Percentiles rank a stretch among this genome's conserved stretches.
Evolutionary conservation across 2,797 vertebrate species (phyloP).

Genomic region (Anableps anableps): DNA sequence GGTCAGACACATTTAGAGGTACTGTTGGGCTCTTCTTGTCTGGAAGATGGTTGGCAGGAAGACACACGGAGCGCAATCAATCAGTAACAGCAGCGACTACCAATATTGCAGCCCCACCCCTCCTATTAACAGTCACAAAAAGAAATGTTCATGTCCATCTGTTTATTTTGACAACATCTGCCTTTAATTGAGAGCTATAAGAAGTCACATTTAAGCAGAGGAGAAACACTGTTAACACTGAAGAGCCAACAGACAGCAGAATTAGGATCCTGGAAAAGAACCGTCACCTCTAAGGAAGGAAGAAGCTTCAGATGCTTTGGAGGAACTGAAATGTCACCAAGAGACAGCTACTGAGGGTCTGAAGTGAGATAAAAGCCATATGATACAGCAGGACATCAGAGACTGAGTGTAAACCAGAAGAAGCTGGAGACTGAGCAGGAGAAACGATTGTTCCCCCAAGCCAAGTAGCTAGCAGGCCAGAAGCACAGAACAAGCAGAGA

Average conservation of each 20-base stretch:
- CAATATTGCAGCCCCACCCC: too few relatives aligned
- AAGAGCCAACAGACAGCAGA: conserved; percentile 31
- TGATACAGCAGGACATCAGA: conserved; percentile 27
- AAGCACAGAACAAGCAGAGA: conserved; percentile 27
- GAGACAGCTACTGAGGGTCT: conserved; percentile 27
- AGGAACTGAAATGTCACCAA: conserved; percentile 47
- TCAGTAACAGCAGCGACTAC: background rate
- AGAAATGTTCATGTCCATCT: background rate
- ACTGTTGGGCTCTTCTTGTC: conserved; percentile 83
- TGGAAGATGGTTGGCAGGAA: conserved; percentile 51
- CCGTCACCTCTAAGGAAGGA: conserved; percentile 39
- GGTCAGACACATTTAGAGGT: conserved; percentile 88
- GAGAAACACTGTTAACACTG: conserved; percentile 17
- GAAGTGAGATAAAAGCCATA: conserved; percentile 38
- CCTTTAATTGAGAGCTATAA: background rate
- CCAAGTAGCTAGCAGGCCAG: conserved; percentile 24
- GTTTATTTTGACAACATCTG: background rate
- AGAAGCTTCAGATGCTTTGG: conserved; percentile 17
- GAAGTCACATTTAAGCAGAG: background rate
- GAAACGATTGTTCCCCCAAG: conserved; percentile 42
- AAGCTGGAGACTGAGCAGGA: conserved; percentile 32
- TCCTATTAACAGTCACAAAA: background rate
- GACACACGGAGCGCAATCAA: background rate
- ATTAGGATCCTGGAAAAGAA: conserved; percentile 60
- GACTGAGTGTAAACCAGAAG: conserved; percentile 31